Evolutionary conservation across 2,113 vertebrate genomes (phyloP), one percentile per base, ranked within the genome.

Genomic region (Grammomys dolichurus): DNA sequence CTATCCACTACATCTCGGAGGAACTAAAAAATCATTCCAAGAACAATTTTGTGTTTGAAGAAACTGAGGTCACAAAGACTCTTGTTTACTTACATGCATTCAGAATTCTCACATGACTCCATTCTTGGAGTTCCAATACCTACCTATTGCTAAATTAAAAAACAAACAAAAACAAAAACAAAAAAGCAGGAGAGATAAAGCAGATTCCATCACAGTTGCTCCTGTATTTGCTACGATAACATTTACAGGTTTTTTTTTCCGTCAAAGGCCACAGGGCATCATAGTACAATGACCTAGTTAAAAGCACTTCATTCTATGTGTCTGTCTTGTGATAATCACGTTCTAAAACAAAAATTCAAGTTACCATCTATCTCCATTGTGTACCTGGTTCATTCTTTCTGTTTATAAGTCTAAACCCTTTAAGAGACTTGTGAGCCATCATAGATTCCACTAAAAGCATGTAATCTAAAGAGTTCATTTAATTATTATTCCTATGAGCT

Each of bases 231-330:
- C 63, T 89, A 43, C 16, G 72, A 56, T 94, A 81, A 73, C 75
- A 75, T 93, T 80, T 76, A 31, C 87, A 70, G 19, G 3, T 2
- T 48, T 48, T 48, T 51, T 56, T 82, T 1, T 3, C n/a, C 22
- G 43, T 80, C 33, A 78, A 56, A 78, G 89, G 19, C 89, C 82
- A 72, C 26, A 63, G 76, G 33, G 33, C 67, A 48, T 91, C 75
- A 90, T 90, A 78, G 86, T 91, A 95, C 95, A 94, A 90, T 63
- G 8, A 7, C 63, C 22, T 77, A 48, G 78, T 94, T 95, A 78
- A 78, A 82, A 28, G 51, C 9, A 13, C 19, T 20, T 31, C 63
- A 43, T 91, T 94, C 86, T 46, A 54, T 40, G 58, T 77, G 91
- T 92, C 82, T 10, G n/a, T 75, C 40, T 85, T 87, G 54, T 63